These are phyloP conservation scores for Microcebus griseorufus DNA, from an alignment of 2,113 vertebrate genomes.

Conservation along the genomic window DNA sequence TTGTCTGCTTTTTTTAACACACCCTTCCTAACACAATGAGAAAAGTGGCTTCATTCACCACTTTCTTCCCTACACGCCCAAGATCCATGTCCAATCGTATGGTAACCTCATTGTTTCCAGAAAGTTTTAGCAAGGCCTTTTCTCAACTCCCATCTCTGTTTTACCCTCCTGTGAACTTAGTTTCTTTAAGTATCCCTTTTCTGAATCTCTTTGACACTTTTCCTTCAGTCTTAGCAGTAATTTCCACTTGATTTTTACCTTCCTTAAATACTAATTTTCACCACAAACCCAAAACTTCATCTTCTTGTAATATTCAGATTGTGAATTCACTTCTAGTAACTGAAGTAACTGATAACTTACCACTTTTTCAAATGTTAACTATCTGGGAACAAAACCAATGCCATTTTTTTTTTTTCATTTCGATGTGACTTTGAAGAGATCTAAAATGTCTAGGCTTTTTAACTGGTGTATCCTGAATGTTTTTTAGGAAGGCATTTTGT, in stretches of 20 bases:
- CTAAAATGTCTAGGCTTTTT: not conserved
- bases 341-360: not conserved
- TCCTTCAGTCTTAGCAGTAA: not conserved
- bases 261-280: constrained; percentile 50
- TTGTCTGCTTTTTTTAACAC: not conserved
- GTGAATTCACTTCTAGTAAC: not conserved
- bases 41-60: not conserved
- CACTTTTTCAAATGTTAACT: not conserved
- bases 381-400: not conserved
- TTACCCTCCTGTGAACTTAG: not conserved
- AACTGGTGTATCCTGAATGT: not conserved
- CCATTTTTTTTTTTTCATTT: not conserved
- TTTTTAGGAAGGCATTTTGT: not conserved
- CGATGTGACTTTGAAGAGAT: not conserved
- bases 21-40: not conserved
- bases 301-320: not conserved
- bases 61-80: not conserved
- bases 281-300: constrained; percentile 17
- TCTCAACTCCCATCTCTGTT: not conserved
- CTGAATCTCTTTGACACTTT: not conserved
- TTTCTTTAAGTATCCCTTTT: not conserved
- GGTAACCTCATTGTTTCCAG: not conserved
- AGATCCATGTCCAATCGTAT: not conserved
- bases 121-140: not conserved
- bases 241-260: constrained; percentile 12